Evolutionary conservation across 2,888 invertebrate genomes (phyloP).

Genomic region (Drosophila cognata): DNA sequence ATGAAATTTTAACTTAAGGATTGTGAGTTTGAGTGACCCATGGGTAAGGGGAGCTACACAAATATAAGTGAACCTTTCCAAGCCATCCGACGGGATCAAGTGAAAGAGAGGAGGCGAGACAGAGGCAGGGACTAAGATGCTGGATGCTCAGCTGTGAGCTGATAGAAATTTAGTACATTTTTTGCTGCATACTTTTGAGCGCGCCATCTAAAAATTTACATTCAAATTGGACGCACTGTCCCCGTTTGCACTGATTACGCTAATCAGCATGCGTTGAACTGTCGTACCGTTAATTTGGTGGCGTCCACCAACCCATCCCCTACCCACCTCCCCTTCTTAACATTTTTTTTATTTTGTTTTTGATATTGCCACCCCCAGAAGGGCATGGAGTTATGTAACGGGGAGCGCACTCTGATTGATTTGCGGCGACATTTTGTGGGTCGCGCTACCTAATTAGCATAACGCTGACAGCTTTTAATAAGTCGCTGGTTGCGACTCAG

Average conservation of each 20-base stretch:
- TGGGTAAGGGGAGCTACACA: constrained; percentile 19
- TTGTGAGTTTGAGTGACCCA: constrained; percentile 1
- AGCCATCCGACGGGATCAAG: neutral
- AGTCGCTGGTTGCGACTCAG: constrained; percentile 31
- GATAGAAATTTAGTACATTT: constrained; percentile 26
- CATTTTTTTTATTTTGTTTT: neutral
- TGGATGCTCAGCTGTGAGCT: neutral
- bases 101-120: neutral
- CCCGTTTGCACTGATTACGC: constrained; percentile 61
- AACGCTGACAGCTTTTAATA: constrained; percentile 70
- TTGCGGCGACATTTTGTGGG: constrained; percentile 56
- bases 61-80: neutral
- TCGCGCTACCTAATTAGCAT: constrained; percentile 65
- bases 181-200: constrained; percentile 38
- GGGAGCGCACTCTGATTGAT: constrained; percentile 60
- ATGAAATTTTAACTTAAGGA: neutral
- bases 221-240: constrained; percentile 59
- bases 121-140: neutral
- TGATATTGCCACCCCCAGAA: neutral
- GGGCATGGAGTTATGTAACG: neutral
- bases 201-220: constrained; percentile 60
- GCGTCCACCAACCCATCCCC: neutral
- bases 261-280: constrained; percentile 55
- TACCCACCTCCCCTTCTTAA: neutral
- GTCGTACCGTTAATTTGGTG: constrained; percentile 51